Conservation (phyloP, 1,140 invertebrate species). For the Pseudomyrmex pallidus region DNA sequence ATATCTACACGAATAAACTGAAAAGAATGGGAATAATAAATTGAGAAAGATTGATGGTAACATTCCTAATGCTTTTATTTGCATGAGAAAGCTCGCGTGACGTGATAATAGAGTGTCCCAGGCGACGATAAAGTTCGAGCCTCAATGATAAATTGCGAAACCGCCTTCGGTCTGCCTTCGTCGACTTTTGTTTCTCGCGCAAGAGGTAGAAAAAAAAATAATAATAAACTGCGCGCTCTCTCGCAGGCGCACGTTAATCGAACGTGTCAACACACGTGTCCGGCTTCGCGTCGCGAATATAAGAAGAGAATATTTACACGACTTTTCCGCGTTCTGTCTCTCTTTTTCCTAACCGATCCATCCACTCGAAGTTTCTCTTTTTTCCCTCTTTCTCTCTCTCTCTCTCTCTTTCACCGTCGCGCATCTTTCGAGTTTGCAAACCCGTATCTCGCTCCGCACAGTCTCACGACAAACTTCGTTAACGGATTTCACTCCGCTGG, state of each 20-base stretch:
- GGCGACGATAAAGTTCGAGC: background rate
- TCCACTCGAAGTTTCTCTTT: background rate
- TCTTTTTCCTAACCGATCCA: background rate
- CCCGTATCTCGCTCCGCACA: constrained; percentile 69
- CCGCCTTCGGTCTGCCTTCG: background rate
- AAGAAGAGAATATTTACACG: constrained; percentile 65
- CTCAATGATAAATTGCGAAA: constrained; percentile 31
- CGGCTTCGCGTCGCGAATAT: constrained; percentile 7
- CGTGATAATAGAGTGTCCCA: constrained; percentile 19
- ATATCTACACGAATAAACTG: background rate
- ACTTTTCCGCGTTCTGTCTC: constrained; percentile 26
- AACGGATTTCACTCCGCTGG: constrained; percentile 70
- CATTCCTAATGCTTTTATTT: constrained; percentile 35
- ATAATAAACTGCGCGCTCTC: background rate
- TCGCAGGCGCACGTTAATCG: constrained; percentile 56
- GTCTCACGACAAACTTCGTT: constrained; percentile 74
- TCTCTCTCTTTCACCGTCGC: constrained; percentile 3
- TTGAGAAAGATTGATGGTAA: constrained; percentile 38
- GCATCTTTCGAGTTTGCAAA: constrained; percentile 64
- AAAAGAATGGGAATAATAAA: background rate
- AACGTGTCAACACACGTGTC: constrained; percentile 54
- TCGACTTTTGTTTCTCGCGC: background rate
- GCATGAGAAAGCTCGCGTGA: constrained; percentile 35
- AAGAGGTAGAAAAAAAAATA: background rate
- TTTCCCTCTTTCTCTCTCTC: background rate